Evolutionary conservation across 1,140 invertebrate genomes (phyloP).

Genomic region (Achatina immaculata): DNA sequence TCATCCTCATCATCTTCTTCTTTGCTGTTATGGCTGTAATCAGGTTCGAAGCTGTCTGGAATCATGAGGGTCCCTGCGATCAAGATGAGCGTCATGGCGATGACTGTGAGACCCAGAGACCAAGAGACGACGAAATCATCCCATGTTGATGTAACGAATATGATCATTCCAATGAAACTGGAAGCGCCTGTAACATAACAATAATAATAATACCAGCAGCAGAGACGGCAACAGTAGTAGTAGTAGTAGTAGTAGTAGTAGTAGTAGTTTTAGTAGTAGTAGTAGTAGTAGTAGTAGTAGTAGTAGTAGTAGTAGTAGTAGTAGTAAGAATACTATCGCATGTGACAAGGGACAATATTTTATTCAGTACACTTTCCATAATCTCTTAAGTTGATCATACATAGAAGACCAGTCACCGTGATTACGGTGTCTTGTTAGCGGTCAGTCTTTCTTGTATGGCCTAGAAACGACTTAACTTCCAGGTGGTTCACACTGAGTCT

Average conservation of each 20-base stretch:
- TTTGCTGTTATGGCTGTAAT: neutral
- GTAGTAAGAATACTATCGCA: no score
- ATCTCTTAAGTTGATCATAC: no score
- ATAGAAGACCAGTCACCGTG: no score
- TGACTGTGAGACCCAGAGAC: conserved; percentile 51
- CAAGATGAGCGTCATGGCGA: conserved; percentile 47
- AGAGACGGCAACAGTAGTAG: neutral
- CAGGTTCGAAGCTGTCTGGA: conserved; percentile 49
- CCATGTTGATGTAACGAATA: conserved; percentile 45
- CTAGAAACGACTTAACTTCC: no score
- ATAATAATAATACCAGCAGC: neutral
- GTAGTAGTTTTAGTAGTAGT: no score
- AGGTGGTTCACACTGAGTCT: no score
- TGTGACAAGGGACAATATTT: no score
- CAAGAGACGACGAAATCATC: conserved; percentile 49
- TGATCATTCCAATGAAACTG: conserved; percentile 48
- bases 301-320: no score
- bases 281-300: neutral
- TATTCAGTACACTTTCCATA: no score
- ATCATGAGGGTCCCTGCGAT: conserved; percentile 51
- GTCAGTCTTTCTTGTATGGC: no score
- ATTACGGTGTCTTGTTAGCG: no score
- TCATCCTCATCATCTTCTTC: conserved; percentile 19
- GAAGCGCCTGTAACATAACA: conserved; percentile 39
- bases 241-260: conserved; percentile 1